These are phyloP conservation scores for Hippopotamyrus pictus DNA, from an alignment of 2,797 vertebrate genomes.

Conservation along the genomic window DNA sequence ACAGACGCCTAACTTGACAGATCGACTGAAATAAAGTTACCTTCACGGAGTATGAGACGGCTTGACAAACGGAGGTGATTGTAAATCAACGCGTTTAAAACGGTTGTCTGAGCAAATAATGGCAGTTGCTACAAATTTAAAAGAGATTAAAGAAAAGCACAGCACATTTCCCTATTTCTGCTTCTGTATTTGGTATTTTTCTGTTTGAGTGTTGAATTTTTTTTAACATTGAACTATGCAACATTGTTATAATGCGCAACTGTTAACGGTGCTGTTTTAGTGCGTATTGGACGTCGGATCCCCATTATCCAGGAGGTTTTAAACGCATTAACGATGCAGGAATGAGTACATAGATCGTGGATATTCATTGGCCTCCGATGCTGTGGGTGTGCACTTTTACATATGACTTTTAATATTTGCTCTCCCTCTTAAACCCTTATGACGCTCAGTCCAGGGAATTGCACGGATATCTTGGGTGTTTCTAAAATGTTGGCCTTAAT, in stretches of 20 bases:
- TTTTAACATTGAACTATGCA: not conserved
- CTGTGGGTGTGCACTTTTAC: not conserved
- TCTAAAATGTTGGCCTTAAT: conserved; percentile 42
- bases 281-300: not conserved
- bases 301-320: not conserved
- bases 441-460: conserved; percentile 38
- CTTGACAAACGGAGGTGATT: not conserved
- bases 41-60: not conserved
- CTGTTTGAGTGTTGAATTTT: not conserved
- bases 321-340: not conserved
- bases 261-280: not conserved
- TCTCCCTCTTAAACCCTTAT: conserved; percentile 29
- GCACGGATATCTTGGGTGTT: conserved; percentile 37
- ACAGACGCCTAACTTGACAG: not conserved
- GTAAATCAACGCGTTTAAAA: not conserved
- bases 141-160: not conserved
- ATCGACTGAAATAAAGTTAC: not conserved
- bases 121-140: not conserved
- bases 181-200: not conserved
- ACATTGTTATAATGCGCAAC: not conserved
- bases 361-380: not conserved
- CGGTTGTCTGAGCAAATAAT: not conserved
- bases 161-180: not conserved
- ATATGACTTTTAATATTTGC: not conserved
- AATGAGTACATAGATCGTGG: not conserved